These are phyloP conservation scores for Nasonia vitripennis DNA, from an alignment of 1,140 invertebrate genomes.

Conservation along the genomic window DNA sequence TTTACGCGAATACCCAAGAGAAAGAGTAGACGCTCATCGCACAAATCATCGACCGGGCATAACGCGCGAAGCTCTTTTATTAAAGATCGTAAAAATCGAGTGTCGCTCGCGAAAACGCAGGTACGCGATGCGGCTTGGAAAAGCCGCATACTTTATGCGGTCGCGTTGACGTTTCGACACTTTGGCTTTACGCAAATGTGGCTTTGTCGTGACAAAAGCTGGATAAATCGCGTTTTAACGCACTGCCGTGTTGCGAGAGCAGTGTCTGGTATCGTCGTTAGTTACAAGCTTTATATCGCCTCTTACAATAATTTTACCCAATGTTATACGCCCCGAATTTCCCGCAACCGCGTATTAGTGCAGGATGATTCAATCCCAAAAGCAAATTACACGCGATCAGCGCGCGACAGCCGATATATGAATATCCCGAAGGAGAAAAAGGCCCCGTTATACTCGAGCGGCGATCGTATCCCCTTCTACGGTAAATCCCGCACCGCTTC, in stretches of 20 bases:
- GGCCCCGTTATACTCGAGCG: not conserved
- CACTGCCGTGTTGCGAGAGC: too few relatives aligned
- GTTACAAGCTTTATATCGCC: not conserved
- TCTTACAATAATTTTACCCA: too few relatives aligned
- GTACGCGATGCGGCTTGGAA: too few relatives aligned
- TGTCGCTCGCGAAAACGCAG: too few relatives aligned
- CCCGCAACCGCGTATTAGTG: too few relatives aligned
- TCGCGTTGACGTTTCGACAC: slow-evolving; percentile 3
- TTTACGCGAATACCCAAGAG: not conserved
- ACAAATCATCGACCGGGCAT: slow-evolving; percentile 19
- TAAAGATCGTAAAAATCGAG: slow-evolving; percentile 21
- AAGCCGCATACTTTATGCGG: not conserved
- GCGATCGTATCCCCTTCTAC: slow-evolving; percentile 10
- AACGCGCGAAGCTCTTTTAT: not conserved
- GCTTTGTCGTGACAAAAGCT: not conserved
- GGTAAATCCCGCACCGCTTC: not conserved
- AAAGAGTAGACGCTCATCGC: not conserved
- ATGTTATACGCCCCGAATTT: too few relatives aligned
- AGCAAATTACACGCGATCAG: not conserved
- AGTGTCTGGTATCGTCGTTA: not conserved
- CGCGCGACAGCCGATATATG: not conserved
- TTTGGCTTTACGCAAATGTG: not conserved
- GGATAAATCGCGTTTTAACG: not conserved
- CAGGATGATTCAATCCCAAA: too few relatives aligned
- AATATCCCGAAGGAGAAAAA: slow-evolving; percentile 15